Conservation (phyloP, 2,888 invertebrate species). For the Macrosoma leucophasiata region DNA sequence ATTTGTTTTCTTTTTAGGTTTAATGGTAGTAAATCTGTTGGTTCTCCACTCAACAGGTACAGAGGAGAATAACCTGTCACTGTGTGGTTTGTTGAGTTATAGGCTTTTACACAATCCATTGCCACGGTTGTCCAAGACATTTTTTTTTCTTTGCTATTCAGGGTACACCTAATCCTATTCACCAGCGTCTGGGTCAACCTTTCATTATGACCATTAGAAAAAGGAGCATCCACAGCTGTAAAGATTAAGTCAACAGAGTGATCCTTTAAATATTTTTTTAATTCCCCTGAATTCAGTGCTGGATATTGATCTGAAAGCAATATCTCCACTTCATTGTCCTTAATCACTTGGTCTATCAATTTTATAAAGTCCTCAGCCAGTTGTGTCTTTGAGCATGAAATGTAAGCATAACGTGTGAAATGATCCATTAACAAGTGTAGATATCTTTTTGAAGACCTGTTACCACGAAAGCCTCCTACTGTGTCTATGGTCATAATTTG, state of each 20-base stretch:
- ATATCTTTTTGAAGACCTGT: slow-evolving; percentile 9
- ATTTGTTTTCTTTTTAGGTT: slow-evolving; percentile 8
- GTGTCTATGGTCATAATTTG: slow-evolving; percentile 11
- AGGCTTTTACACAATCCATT: slow-evolving; percentile 7
- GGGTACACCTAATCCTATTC: slow-evolving; percentile 6
- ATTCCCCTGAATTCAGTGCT: slow-evolving; percentile 8
- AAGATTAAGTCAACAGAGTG: slow-evolving; percentile 4
- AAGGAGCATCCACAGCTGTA: slow-evolving; percentile 9
- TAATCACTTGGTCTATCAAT: slow-evolving; percentile 8
- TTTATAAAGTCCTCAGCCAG: slow-evolving; percentile 8
- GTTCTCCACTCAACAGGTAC: slow-evolving; percentile 9
- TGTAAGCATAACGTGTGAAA: slow-evolving; percentile 8
- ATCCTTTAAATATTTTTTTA: slow-evolving; percentile 8
- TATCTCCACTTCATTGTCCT: slow-evolving; percentile 9
- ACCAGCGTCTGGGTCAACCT: too few species aligned
- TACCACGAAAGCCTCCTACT: slow-evolving; percentile 11
- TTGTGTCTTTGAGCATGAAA: slow-evolving; percentile 7
- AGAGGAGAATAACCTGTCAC: slow-evolving; percentile 10
- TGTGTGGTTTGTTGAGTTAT: slow-evolving; percentile 9
- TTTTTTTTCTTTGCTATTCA: slow-evolving; percentile 9
- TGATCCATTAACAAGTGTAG: too few species aligned
- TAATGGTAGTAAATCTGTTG: slow-evolving; percentile 6
- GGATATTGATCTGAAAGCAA: slow-evolving; percentile 9
- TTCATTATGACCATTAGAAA: slow-evolving; percentile 9
- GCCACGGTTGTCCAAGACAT: slow-evolving; percentile 5